Base-by-base conservation (phyloP, 2,888 invertebrate species). In the Nezara viridula region DNA sequence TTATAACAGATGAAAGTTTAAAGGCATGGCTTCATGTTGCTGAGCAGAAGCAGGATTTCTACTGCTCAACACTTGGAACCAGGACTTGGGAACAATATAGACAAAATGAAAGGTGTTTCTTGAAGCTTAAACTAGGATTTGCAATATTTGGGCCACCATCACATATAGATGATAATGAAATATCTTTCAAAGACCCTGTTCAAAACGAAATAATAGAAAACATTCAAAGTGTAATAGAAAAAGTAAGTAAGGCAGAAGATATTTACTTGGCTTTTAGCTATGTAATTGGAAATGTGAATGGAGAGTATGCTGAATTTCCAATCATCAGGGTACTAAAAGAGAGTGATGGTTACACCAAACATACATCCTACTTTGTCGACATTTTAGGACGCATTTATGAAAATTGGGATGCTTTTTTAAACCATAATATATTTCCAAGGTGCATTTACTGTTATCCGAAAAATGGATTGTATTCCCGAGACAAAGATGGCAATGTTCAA, bases 261-360 rank as follows among this genome's bases (percentile, higher is more conserved):
- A 49, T 88, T 49, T 88, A 21, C 32, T 32, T 88, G 24, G 88
- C 88, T 32, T 88, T 88, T 77, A 40, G 77, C 12, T 88, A 73
- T 81, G 50, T 88, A 4, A 88, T 88, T 77, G 88, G 73, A 73
- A 49, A 60, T 49, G 47, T 88, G 12, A 49, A 86, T 50, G 86
- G 86, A 37, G 88, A 81, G 37, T 81, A 88, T 52, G 44, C 88
- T 27, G 88, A 88, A 88, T 88, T 88, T 77, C 88, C 88, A 73
- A 32, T 88, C 12, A 77, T 88, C 19, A 73, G 88, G 27, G 9
- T 88, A 27, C 24, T 73, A 24, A 88, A 32, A 52, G 88, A 52
- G 21, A 49, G 44, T 12, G 37, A 88, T 50, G 50, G 21, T 12
- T n/a, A 12, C 6, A 49, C 49, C 0, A 47, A 32, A 32, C 21